Evolutionary conservation across 2,113 vertebrate genomes (phyloP), one percentile per base, ranked within the genome.

Genomic region (Mugil cephalus): DNA sequence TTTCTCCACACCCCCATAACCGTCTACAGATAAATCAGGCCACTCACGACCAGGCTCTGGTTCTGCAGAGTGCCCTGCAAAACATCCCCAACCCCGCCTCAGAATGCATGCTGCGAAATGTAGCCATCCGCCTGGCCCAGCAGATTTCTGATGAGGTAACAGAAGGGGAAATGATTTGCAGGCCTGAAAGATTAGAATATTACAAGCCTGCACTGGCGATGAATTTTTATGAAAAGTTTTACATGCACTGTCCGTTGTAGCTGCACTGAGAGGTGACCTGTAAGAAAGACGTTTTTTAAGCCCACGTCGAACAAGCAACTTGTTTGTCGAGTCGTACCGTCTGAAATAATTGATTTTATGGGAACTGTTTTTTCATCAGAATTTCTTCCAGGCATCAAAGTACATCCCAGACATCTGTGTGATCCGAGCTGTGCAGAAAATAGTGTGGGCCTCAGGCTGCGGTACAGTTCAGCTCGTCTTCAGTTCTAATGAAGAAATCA

Each of bases 401-500:
- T 99, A 97, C 64, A 98, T 99, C 95, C 98, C 98, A 88, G 98
- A 99, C 90, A 98, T 99, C 73, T 98, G 96, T 91, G 98, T 99
- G 79, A 99, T 99, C 88, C 94, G 96, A 88, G 98, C 97, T 51
- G 95, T 99, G 63, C 98, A 99, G 85, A 99, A 99, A 94, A 98
- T 99, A 45, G 96, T 98, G 78, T 99, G 98, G 98, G 96, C 98
- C 10, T 99, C 98, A 56, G 98, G 98, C 72, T 99, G 97, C 88
- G 98, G 98, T 42, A 96, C 96, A 46, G 95, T 99, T 75, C 97
- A 99, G 80, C 95, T 98, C 19, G 97, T 99, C 70, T 99, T 99
- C 92, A 98, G 96, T 82, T 96, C 97, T 1, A 99, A 97, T 92
- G 98, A 99, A 69, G 98, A 99, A 86, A 97, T 99, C 10, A 97